These are phyloP conservation scores for Exephanes ischioxanthus DNA, from an alignment of 2,888 invertebrate genomes.

Conservation along the genomic window DNA sequence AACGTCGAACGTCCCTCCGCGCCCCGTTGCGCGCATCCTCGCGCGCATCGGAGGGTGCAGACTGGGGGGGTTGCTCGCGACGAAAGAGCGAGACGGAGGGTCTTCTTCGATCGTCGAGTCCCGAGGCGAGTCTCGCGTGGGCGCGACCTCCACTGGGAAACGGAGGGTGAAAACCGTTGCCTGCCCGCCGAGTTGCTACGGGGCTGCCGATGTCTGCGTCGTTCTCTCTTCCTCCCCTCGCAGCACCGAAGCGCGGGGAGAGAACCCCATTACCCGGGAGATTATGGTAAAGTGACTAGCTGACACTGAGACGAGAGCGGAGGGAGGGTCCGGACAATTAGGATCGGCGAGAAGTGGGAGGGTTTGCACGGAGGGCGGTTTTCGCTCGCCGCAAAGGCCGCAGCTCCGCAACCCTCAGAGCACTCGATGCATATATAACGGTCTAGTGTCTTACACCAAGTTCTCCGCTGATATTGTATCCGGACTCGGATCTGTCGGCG, in stretches of 20 bases:
- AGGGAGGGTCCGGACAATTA: conserved; percentile 67
- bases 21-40: conserved; percentile 47
- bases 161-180: conserved; percentile 55
- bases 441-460: conserved; percentile 33
- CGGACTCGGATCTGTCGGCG: not conserved
- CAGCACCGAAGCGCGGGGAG: conserved; percentile 63
- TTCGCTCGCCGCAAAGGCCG: conserved; percentile 65
- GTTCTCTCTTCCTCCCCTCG: not conserved
- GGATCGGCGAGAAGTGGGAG: conserved; percentile 75
- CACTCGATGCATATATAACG: not conserved
- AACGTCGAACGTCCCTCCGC: conserved; percentile 64
- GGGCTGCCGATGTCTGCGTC: conserved; percentile 44
- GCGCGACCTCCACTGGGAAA: conserved; percentile 58
- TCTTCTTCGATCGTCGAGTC: conserved; percentile 68
- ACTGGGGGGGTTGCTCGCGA: conserved; percentile 34
- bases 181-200: conserved; percentile 42
- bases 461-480: conserved; percentile 44
- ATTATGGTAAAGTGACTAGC: conserved; percentile 80
- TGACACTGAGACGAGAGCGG: conserved; percentile 70
- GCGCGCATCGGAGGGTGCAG: conserved; percentile 62
- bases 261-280: conserved; percentile 79
- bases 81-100: conserved; percentile 38
- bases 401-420: conserved; percentile 45
- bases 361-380: conserved; percentile 77
- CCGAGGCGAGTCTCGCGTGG: conserved; percentile 64